These are phyloP conservation scores for Acrobasis suavella DNA, from an alignment of 2,888 invertebrate genomes.

Conservation along the genomic window DNA sequence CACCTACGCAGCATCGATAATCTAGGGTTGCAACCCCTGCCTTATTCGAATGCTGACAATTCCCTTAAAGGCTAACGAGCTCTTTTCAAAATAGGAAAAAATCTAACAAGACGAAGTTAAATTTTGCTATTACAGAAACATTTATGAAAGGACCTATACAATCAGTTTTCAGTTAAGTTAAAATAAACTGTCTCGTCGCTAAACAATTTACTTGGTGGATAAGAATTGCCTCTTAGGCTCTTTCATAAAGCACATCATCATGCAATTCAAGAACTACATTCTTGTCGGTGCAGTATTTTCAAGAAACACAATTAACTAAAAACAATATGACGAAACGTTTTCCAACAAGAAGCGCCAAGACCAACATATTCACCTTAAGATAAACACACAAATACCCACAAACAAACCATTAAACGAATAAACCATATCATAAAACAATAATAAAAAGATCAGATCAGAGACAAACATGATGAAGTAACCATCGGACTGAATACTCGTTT, in stretches of 20 bases:
- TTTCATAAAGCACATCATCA: too few relatives aligned
- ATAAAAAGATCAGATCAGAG: conserved; percentile 13
- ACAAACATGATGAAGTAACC: conserved; percentile 18
- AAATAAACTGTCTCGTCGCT: too few relatives aligned
- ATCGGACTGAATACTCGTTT: conserved; percentile 30
- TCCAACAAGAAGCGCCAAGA: neutral
- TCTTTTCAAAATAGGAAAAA: conserved; percentile 1
- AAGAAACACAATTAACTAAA: too few relatives aligned
- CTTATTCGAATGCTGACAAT: conserved; percentile 7
- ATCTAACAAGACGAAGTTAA: neutral
- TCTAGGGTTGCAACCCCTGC: conserved; percentile 50
- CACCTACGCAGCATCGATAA: conserved; percentile 59
- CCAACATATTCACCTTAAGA: neutral
- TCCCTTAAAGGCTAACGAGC: conserved; percentile 12
- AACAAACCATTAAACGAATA: conserved; percentile 12
- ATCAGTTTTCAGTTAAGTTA: too few relatives aligned
- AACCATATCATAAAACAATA: conserved; percentile 18
- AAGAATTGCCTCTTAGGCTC: too few relatives aligned
- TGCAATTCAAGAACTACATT: too few relatives aligned
- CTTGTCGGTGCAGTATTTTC: too few relatives aligned
- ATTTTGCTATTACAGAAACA: too few relatives aligned
- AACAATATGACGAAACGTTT: neutral
- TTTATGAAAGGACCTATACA: too few relatives aligned
- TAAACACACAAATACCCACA: neutral
- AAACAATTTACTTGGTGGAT: too few relatives aligned